Evolutionary conservation across 2,888 invertebrate species (phyloP).

Genomic region (Malacosoma neustria): DNA sequence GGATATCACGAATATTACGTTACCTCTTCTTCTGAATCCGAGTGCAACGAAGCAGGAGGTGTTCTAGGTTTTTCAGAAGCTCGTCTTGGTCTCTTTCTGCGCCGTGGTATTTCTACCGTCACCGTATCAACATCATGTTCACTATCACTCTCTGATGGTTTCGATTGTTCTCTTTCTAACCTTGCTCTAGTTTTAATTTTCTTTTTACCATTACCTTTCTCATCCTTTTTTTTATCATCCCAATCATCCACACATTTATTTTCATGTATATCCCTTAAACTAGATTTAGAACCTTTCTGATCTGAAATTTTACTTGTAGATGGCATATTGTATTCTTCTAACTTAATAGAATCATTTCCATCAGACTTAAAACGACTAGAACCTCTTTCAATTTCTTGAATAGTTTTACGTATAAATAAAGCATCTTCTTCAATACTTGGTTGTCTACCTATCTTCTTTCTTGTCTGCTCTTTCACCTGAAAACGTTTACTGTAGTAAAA

Average conservation of each 20-base stretch:
- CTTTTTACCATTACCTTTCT: slow-evolving; percentile 59
- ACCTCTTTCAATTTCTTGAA: slow-evolving; percentile 65
- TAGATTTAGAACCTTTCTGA: background rate
- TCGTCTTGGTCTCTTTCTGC: slow-evolving; percentile 56
- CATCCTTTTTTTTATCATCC: slow-evolving; percentile 48
- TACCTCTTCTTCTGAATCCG: slow-evolving; percentile 65
- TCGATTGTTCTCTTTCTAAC: slow-evolving; percentile 64
- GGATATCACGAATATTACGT: too few relatives aligned
- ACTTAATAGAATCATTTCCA: slow-evolving; percentile 19
- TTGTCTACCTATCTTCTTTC: slow-evolving; percentile 44
- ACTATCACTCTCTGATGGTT: slow-evolving; percentile 66
- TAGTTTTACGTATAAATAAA: slow-evolving; percentile 59
- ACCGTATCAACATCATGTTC: slow-evolving; percentile 65
- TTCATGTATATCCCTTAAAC: slow-evolving; percentile 7
- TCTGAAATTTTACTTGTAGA: slow-evolving; percentile 26
- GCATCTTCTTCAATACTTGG: slow-evolving; percentile 66
- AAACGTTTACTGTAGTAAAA: slow-evolving; percentile 18
- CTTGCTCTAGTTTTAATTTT: slow-evolving; percentile 62
- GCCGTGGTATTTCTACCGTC: slow-evolving; percentile 65
- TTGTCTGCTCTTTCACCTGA: slow-evolving; percentile 39
- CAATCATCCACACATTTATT: slow-evolving; percentile 25
- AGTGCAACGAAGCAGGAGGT: slow-evolving; percentile 56
- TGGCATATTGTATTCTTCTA: slow-evolving; percentile 21
- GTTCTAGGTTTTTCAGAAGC: slow-evolving; percentile 62
- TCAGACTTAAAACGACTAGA: slow-evolving; percentile 42